phyloP scores from a whole-genome alignment of 2,113 vertebrate species.

The Lagenorhynchus albirostris region DNA sequence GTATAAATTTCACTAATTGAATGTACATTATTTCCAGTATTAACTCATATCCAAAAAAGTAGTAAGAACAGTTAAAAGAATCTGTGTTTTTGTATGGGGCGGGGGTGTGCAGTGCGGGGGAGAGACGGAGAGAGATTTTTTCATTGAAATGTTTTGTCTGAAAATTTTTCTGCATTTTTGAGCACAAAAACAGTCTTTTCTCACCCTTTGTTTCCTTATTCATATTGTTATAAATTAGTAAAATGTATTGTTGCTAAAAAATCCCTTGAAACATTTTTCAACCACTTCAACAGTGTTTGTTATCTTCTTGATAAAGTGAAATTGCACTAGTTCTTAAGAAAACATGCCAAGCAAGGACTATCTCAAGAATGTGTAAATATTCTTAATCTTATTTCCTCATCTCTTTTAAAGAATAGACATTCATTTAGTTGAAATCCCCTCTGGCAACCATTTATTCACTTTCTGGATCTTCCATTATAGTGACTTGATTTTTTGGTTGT shows the following conservation, averaged over 20 bases:
- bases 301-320: slow-evolving; percentile 37
- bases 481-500: not conserved
- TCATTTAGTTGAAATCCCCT: slow-evolving; percentile 9
- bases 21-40: not conserved
- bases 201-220: not conserved
- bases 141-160: not conserved
- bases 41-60: not conserved
- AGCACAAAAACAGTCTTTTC: not conserved
- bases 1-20: not conserved
- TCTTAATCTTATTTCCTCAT: slow-evolving; percentile 50
- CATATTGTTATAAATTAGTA: not conserved
- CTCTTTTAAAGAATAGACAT: slow-evolving; percentile 10
- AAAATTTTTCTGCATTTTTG: not conserved
- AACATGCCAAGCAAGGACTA: not conserved
- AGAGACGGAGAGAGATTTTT: not conserved
- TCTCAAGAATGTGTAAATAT: slow-evolving; percentile 35
- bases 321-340: slow-evolving; percentile 37
- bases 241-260: slow-evolving; percentile 32
- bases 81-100: not conserved
- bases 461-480: not conserved
- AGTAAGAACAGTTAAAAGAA: not conserved
- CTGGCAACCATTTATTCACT: not conserved
- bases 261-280: slow-evolving; percentile 2
- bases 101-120: not conserved
- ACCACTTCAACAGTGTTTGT: slow-evolving; percentile 25